These are phyloP conservation scores for Athripsodes cinereus DNA, from an alignment of 2,888 invertebrate species.

Conservation along the genomic window DNA sequence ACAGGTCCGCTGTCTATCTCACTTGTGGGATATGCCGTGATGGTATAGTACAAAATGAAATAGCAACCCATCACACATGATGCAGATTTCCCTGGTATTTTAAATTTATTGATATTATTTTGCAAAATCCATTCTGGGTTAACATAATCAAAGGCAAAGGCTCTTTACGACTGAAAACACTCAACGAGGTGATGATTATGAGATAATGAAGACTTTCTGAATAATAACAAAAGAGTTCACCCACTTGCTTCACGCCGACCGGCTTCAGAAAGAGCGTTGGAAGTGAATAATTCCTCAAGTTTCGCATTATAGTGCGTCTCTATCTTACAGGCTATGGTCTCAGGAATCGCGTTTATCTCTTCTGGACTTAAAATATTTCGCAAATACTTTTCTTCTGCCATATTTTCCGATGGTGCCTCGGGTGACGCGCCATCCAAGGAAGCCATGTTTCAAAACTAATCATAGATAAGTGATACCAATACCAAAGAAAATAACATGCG, in stretches of 20 bases:
- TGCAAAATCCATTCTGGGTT: no score
- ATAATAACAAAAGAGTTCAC: neutral
- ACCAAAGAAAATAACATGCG: no score
- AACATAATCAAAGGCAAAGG: no score
- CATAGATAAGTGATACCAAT: neutral
- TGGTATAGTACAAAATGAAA: no score
- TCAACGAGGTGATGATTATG: no score
- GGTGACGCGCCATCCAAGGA: slow-evolving; percentile 20
- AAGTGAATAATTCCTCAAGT: slow-evolving; percentile 65
- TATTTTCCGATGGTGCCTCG: slow-evolving; percentile 14
- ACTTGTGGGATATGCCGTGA: no score
- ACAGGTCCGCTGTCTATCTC: no score
- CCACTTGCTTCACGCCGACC: slow-evolving; percentile 57
- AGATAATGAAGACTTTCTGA: no score
- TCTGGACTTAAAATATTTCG: slow-evolving; percentile 31
- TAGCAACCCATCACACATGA: no score
- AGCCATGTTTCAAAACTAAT: slow-evolving; percentile 18
- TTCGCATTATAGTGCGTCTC: slow-evolving; percentile 53
- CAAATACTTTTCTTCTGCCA: slow-evolving; percentile 13
- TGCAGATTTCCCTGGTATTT: no score
- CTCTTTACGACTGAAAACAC: no score
- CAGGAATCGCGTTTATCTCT: slow-evolving; percentile 39
- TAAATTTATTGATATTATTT: no score
- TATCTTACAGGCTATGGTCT: slow-evolving; percentile 50
- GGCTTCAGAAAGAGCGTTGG: slow-evolving; percentile 67